Evolutionary conservation across 2,113 vertebrate species (phyloP).

Genomic region (Pionites leucogaster): DNA sequence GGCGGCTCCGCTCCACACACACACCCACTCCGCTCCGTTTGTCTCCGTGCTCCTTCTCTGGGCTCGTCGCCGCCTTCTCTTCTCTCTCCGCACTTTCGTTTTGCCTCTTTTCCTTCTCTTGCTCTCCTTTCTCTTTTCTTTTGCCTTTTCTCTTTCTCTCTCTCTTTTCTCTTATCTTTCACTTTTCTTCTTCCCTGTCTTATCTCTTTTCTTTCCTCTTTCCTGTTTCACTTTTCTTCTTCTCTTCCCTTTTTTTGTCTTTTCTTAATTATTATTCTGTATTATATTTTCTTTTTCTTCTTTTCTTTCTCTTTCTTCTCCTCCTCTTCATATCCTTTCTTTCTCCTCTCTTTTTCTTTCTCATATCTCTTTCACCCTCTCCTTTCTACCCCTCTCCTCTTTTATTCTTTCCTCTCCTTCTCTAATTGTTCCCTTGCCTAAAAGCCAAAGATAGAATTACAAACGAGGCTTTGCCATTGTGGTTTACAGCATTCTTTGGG

Average conservation of each 20-base stretch:
- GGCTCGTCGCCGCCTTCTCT: too few species aligned
- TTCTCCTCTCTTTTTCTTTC: neutral
- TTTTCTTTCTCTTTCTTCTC: neutral
- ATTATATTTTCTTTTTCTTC: neutral
- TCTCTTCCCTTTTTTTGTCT: too few species aligned
- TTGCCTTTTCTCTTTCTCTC: fast-evolving
- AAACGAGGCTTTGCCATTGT: neutral
- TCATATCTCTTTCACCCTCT: neutral
- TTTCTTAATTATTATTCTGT: neutral
- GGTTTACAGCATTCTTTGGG: neutral
- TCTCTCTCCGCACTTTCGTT: neutral
- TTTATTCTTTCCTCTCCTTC: too few species aligned
- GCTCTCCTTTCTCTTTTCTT: fast-evolving
- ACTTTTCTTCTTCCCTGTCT: neutral
- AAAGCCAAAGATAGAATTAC: slow-evolving; percentile 44
- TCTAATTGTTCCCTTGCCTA: neutral
- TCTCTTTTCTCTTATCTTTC: neutral
- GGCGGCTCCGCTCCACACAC: neutral
- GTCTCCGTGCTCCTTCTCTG: neutral
- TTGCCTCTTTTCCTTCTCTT: too few species aligned
- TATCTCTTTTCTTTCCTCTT: too few species aligned
- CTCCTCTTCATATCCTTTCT: neutral
- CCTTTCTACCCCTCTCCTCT: neutral
- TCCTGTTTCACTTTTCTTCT: neutral
- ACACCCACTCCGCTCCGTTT: neutral